Percentiles rank a stretch among this genome's conserved stretches.
Conservation (phyloP, 2,113 vertebrate genomes). For the Gila orcuttii region DNA sequence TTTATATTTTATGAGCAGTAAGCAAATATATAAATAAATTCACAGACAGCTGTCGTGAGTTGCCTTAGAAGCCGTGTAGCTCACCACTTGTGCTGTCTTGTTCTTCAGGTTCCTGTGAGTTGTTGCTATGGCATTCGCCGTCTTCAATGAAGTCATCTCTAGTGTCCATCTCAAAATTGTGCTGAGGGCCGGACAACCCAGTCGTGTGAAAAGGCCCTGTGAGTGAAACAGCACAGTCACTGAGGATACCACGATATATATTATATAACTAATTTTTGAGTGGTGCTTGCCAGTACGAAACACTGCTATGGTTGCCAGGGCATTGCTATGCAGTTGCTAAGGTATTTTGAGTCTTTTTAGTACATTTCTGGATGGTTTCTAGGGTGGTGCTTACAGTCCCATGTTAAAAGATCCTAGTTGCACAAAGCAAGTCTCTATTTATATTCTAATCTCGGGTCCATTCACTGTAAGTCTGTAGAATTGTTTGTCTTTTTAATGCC, state of each 20-base stretch:
- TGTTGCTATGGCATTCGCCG: conserved; percentile 77
- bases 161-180: conserved; percentile 78
- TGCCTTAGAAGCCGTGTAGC: background rate
- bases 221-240: conserved; percentile 21
- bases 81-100: conserved; percentile 79
- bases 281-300: background rate
- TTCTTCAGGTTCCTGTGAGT: conserved; percentile 76
- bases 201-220: conserved; percentile 80
- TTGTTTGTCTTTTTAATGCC: background rate
- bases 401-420: background rate
- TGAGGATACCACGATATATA: background rate
- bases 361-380: background rate
- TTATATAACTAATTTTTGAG: background rate
- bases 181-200: conserved; percentile 74
- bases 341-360: background rate
- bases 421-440: too few species aligned
- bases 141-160: conserved; percentile 78
- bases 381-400: background rate
- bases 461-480: background rate
- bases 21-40: background rate
- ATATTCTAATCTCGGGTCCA: background rate
- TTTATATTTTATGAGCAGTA: background rate
- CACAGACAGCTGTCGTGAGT: background rate
- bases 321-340: background rate
- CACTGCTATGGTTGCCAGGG: background rate